Conservation (phyloP, 2,888 invertebrate species). For the Hirtodrosophila trivittata region DNA sequence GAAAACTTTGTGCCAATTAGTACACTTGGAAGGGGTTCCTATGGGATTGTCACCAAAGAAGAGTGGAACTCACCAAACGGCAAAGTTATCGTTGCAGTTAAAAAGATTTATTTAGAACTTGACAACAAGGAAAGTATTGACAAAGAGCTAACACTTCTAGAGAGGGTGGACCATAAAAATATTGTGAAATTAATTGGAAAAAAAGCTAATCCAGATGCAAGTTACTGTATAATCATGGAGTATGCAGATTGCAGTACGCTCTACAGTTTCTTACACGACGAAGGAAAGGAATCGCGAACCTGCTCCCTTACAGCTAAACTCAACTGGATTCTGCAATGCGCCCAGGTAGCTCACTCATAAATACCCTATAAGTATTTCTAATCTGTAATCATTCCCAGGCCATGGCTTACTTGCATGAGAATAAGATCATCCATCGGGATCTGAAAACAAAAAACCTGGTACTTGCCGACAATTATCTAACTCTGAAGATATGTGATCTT, state of each 20-base stretch:
- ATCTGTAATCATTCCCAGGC: conserved; percentile 3
- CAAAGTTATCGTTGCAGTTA: neutral
- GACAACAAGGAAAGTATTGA: neutral
- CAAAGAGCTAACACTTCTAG: neutral
- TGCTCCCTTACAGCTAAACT: neutral
- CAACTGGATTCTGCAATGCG: conserved; percentile 18
- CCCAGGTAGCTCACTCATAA: conserved; percentile 6
- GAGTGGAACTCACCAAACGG: neutral
- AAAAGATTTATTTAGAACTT: neutral
- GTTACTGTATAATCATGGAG: neutral
- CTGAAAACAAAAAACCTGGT: conserved; percentile 13
- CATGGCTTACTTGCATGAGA: conserved; percentile 7
- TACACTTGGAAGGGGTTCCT: too few relatives aligned
- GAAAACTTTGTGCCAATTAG: too few relatives aligned
- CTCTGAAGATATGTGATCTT: conserved; percentile 16
- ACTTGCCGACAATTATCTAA: neutral
- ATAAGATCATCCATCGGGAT: conserved; percentile 12
- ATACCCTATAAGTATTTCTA: too few relatives aligned
- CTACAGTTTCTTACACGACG: neutral
- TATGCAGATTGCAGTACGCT: conserved; percentile 12
- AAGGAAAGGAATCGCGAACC: neutral
- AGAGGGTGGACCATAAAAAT: neutral
- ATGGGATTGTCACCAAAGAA: too few relatives aligned
- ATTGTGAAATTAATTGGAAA: conserved; percentile 9
- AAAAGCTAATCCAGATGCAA: neutral